Percentiles rank a stretch among this genome's conserved stretches.
These are phyloP conservation scores for Motacilla tschutschensis DNA, from an alignment of 2,113 vertebrate species.

Conservation along the genomic window DNA sequence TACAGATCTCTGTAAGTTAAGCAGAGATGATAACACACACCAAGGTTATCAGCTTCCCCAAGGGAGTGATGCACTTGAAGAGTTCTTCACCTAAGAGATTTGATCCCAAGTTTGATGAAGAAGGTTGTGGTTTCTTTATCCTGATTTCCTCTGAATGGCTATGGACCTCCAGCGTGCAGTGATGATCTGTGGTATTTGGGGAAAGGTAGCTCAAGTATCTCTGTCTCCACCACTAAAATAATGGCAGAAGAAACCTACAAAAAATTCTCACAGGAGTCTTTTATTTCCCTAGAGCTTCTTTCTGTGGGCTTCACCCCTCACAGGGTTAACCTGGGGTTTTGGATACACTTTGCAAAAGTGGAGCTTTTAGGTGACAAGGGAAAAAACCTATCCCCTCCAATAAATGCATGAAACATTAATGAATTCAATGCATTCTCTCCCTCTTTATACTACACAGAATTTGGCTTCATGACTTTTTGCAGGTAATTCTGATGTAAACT, in stretches of 20 bases:
- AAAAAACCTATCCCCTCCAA: background rate
- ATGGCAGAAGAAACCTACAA: background rate
- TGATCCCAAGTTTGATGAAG: background rate
- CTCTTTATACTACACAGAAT: background rate
- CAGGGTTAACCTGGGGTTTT: background rate
- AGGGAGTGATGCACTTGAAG: background rate
- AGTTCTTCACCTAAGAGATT: background rate
- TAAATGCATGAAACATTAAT: background rate
- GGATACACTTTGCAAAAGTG: background rate
- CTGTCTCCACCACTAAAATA: background rate
- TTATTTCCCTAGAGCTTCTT: background rate
- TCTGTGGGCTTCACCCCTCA: background rate
- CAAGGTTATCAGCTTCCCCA: background rate
- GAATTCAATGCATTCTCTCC: background rate
- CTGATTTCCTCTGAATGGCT: background rate
- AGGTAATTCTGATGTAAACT: background rate
- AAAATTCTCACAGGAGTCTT: accelerated
- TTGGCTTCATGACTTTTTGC: background rate
- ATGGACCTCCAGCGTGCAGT: background rate
- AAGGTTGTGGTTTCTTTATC: background rate
- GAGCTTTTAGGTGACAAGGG: background rate
- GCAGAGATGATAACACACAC: background rate
- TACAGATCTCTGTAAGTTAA: background rate
- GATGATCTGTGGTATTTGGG: background rate
- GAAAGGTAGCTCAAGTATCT: background rate